These are phyloP conservation scores for Orthosia gothica DNA, from an alignment of 2,888 invertebrate genomes.

Conservation along the genomic window DNA sequence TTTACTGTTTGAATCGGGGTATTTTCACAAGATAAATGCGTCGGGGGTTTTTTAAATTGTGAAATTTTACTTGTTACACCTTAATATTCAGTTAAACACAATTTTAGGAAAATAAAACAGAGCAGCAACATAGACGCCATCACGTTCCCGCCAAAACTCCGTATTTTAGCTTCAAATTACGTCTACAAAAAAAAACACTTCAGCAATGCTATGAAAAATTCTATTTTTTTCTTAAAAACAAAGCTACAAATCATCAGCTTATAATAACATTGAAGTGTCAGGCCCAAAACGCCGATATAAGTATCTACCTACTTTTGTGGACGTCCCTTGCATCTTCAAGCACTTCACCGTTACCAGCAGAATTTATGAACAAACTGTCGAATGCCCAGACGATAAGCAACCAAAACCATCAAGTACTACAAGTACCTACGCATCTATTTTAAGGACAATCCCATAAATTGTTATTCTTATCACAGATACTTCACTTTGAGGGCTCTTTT, in stretches of 20 bases:
- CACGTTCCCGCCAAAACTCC: no score
- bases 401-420: constrained; percentile 6
- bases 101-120: no score
- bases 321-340: not conserved
- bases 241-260: constrained; percentile 1
- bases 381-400: constrained; percentile 19
- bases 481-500: constrained; percentile 64
- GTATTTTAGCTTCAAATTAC: no score
- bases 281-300: not conserved
- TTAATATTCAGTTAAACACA: no score
- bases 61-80: no score
- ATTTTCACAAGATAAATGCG: no score
- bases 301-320: constrained; percentile 16
- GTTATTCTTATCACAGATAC: constrained; percentile 71
- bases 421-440: constrained; percentile 36
- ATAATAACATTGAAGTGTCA: constrained; percentile 17
- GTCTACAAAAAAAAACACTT: not conserved
- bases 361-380: constrained; percentile 36
- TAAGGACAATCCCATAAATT: constrained; percentile 18
- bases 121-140: no score
- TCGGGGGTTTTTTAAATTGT: no score
- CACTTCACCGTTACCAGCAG: not conserved
- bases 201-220: not conserved
- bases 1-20: no score
- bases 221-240: not conserved